phyloP scores from a whole-genome alignment of 2,888 invertebrate genomes.

The Pristionchus maxplancki region DNA sequence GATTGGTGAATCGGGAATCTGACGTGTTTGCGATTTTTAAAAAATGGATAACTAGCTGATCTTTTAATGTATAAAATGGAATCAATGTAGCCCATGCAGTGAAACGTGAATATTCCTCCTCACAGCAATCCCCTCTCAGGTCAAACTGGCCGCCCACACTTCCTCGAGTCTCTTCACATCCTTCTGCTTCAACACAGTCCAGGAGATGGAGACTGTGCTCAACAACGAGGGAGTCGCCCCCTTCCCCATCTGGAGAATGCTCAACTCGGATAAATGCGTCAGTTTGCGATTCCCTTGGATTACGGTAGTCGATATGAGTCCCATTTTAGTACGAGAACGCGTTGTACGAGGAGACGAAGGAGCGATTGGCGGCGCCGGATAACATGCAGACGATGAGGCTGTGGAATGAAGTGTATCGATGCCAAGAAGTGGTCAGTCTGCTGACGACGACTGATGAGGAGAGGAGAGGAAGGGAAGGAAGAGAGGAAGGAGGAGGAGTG shows the following conservation, averaged over 20 bases:
- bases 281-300: background rate
- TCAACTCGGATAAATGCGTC: slow-evolving; percentile 46
- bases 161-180: slow-evolving; percentile 97
- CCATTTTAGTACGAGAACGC: slow-evolving; percentile 43
- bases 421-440: slow-evolving; percentile 23
- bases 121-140: slow-evolving; percentile 82
- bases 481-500: background rate
- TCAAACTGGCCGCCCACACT: slow-evolving; percentile 94
- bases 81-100: background rate
- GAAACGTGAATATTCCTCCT: no score
- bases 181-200: slow-evolving; percentile 83
- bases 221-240: background rate
- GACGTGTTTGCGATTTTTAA: no score
- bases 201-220: slow-evolving; percentile 51
- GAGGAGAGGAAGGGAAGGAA: background rate
- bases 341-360: background rate
- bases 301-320: background rate
- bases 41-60: no score
- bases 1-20: background rate
- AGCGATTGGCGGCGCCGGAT: slow-evolving; percentile 30
- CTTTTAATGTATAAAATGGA: no score
- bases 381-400: slow-evolving; percentile 35
- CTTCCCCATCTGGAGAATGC: slow-evolving; percentile 48
- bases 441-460: background rate
- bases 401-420: slow-evolving; percentile 49